Evolutionary conservation across 2,797 vertebrate genomes (phyloP).

Genomic region (Myotis pilosus): DNA sequence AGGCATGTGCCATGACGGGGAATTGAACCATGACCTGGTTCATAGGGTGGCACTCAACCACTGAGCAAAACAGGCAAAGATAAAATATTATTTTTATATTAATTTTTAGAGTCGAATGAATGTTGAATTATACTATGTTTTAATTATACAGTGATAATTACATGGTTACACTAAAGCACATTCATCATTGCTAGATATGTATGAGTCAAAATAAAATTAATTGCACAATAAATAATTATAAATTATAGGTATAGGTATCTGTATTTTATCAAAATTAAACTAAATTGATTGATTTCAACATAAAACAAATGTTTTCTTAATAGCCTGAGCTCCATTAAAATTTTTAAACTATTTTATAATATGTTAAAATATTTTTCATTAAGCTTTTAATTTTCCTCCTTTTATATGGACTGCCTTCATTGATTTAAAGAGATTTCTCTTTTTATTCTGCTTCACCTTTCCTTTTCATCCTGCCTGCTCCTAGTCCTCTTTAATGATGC

Average conservation of each 20-base stretch:
- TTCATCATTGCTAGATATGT: neutral
- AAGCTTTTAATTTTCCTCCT: neutral
- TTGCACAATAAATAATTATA: neutral
- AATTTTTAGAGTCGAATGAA: neutral
- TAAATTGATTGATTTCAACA: neutral
- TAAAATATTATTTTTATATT: neutral
- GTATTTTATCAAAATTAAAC: neutral
- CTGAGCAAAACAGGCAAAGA: too few relatives aligned
- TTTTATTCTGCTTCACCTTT: neutral
- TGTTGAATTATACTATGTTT: neutral
- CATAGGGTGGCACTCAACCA: too few relatives aligned
- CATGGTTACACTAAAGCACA: neutral
- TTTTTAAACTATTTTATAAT: neutral
- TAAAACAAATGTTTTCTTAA: neutral
- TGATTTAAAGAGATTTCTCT: neutral
- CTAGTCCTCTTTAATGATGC: conserved; percentile 42
- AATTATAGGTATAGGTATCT: neutral
- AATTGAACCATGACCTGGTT: too few relatives aligned
- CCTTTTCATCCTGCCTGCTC: neutral
- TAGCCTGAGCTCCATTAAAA: neutral
- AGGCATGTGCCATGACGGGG: too few relatives aligned
- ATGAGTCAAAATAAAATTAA: neutral
- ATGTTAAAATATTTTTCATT: neutral
- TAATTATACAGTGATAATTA: neutral
- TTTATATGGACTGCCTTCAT: neutral